Evolutionary conservation across 2,888 invertebrate genomes (phyloP), one percentile per base, ranked within the genome.

Genomic region (Cerastis rubricosa): DNA sequence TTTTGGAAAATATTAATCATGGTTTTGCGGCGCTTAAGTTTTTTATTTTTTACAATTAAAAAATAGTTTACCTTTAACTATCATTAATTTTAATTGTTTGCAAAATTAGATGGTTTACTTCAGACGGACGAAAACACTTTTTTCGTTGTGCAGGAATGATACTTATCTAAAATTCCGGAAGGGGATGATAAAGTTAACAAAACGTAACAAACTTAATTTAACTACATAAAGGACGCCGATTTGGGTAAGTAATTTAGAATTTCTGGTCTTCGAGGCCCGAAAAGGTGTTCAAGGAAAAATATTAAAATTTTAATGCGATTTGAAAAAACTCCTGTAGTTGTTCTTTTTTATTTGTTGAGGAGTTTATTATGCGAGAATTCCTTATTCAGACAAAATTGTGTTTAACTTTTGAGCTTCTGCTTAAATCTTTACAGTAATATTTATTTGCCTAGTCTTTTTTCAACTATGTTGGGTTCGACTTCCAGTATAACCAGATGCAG

Each of bases 121-220:
- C 19, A 2, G 35, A 81, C 76, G 40, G 64, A 85, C 85, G 70
- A 63, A 66, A 47, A 35, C 9, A 19, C 25, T 19, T 25, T n/a
- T 66, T 82, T 63, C 19, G 5, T 14, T 54, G 29, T 43, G 17
- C 1, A 61, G 43, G 22, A 68, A 75, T 51, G 65, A 76, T 64
- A 74, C 63, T 35, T 61, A 76, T 89, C 86, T 85, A 87, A 91
- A 91, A 90, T 89, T 89, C 87, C 76, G 65, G 75, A 67, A 84
- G 84, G 83, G 87, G 85, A 88, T 88, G 87, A 86, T 85, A 71
- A 78, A 90, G 88, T 90, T 92, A 88, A 89, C 87, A 88, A 90
- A 90, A 84, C 86, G 85, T 85, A 88, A 86, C 87, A 86, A 92
- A 92, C 89, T 92, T 90, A 89, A 86, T 92, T 93, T 89, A 89